These are phyloP conservation scores for Netta rufina DNA, from an alignment of 2,797 vertebrate species.

Conservation along the genomic window DNA sequence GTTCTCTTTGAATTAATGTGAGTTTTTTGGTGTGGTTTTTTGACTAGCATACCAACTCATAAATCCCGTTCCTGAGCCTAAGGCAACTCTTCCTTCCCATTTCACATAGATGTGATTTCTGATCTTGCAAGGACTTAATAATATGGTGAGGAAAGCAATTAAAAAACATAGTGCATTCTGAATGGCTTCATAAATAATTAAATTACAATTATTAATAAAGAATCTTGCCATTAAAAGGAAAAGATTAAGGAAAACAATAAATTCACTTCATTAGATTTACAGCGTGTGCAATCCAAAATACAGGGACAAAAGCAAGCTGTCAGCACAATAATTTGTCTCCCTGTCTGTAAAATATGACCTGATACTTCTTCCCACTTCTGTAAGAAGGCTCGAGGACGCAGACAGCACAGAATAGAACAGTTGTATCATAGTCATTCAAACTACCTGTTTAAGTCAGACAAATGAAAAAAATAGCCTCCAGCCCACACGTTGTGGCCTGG, in stretches of 20 bases:
- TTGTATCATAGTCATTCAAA: conserved; percentile 72
- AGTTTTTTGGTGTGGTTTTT: neutral
- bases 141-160: neutral
- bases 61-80: neutral
- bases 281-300: neutral
- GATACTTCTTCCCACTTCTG: conserved; percentile 23
- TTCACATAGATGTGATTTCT: neutral
- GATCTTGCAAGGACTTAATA: neutral
- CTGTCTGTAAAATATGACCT: neutral
- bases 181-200: neutral
- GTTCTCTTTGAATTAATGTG: neutral
- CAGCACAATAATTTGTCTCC: neutral
- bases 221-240: neutral
- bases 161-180: neutral
- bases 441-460: conserved; percentile 73
- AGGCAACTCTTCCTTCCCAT: neutral
- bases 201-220: neutral
- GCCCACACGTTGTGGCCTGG: conserved; percentile 75
- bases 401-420: conserved; percentile 69
- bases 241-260: neutral
- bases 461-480: conserved; percentile 76
- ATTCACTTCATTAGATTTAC: neutral
- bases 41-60: neutral
- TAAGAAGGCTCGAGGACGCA: conserved; percentile 7
- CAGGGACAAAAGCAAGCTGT: neutral